Percentiles rank a stretch among this genome's conserved stretches.
Evolutionary conservation across 2,888 invertebrate species (phyloP).

Genomic region (Brachyptera putata): DNA sequence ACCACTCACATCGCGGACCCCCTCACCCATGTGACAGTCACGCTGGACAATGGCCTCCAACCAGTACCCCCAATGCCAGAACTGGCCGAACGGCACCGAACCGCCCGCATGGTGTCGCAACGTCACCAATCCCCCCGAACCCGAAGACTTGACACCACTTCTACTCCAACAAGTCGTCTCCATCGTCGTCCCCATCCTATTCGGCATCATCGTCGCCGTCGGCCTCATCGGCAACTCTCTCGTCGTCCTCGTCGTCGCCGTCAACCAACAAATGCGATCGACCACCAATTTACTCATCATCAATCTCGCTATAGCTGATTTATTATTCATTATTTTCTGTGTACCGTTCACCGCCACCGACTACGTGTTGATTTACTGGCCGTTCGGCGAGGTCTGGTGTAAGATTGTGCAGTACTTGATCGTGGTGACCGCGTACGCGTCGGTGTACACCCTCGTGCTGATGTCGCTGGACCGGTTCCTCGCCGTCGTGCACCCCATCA

Average conservation of each 20-base stretch:
- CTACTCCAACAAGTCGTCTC: constrained; percentile 58
- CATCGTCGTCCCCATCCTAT: constrained; percentile 73
- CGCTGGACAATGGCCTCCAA: constrained; percentile 28
- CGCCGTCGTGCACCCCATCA: constrained; percentile 90
- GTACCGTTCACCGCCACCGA: constrained; percentile 92
- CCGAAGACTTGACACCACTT: constrained; percentile 37
- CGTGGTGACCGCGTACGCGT: constrained; percentile 88
- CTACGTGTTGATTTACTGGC: constrained; percentile 84
- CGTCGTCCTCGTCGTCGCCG: constrained; percentile 82
- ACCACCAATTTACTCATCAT: constrained; percentile 90
- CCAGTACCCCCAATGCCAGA: constrained; percentile 31
- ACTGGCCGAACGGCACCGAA: constrained; percentile 30
- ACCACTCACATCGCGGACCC: no score
- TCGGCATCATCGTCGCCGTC: constrained; percentile 78
- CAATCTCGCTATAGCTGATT: constrained; percentile 83
- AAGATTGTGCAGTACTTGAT: constrained; percentile 87
- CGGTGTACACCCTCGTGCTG: constrained; percentile 87
- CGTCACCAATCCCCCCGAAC: constrained; percentile 31
- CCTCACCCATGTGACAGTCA: background rate
- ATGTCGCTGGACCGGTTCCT: constrained; percentile 91
- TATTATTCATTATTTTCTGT: constrained; percentile 88
- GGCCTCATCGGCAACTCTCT: constrained; percentile 87
- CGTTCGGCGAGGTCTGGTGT: constrained; percentile 87
- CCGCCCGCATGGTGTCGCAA: constrained; percentile 30
- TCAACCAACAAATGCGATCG: constrained; percentile 87